Evolutionary conservation across 2,888 invertebrate genomes (phyloP), one percentile per base, ranked within the genome.

Genomic region (Stramonita haemastoma): DNA sequence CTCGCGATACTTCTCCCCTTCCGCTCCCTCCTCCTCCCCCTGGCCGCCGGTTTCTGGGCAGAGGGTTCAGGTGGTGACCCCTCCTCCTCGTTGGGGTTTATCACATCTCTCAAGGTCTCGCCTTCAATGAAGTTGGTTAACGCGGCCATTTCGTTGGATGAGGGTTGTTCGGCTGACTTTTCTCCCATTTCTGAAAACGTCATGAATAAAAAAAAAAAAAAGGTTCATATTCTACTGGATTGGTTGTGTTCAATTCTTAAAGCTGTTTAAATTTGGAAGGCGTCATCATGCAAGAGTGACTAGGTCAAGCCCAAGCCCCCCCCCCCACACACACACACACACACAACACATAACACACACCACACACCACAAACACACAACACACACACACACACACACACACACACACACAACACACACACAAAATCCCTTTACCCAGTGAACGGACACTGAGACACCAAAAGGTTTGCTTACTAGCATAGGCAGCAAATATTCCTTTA

Each of bases 401-500:
- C 34, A 66, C 66, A 32, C 46, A 46, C 46, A 46, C 46, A 46
- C 4, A 46, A 46, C 46, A 46, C 46, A 46, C 46, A 46, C 8
- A 46, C 46, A 46, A 2, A 46, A 5, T 8, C 46, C 8, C 46
- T 8, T 46, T 46, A 46, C 46, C 46, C 46, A 5, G 46, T 46
- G 46, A 46, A 46, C 8, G 46, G 2, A 8, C 46, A 46, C 8
- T 46, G 8, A 46, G 46, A 46, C 46, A 46, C 2, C 2, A 46
- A 46, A 46, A 46, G 46, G 46, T 8, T 32, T 46, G 13, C 92
- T 90, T 90, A 94, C 94, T 94, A 56, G 93, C 91, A 92, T 93
- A 93, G n/a, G 92, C 92, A 88, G 94, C 93, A 92, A 91, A 94
- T 22, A 92, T 91, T 86, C 94, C 94, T 86, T 91, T 91, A 15